Evolutionary conservation across 2,113 vertebrate species (phyloP).

Genomic region (Plestiodon gilberti): DNA sequence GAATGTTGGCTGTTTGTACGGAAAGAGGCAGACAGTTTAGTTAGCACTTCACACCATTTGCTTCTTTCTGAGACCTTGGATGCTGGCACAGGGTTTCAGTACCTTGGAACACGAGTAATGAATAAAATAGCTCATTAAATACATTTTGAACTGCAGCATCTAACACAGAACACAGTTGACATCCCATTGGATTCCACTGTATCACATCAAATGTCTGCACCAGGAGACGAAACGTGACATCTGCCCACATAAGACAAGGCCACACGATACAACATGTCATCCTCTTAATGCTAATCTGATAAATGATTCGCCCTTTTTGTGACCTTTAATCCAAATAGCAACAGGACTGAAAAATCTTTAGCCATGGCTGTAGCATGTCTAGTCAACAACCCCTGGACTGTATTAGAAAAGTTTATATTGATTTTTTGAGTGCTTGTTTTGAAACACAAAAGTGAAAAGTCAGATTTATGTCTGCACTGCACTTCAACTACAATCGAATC

Average conservation of each 20-base stretch:
- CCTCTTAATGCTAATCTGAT: slow-evolving; percentile 52
- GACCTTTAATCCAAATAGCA: background rate
- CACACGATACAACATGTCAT: slow-evolving; percentile 33
- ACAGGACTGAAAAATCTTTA: background rate
- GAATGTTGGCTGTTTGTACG: background rate
- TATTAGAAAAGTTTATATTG: background rate
- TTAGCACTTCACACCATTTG: background rate
- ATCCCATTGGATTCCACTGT: slow-evolving; percentile 47
- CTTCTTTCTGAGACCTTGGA: background rate
- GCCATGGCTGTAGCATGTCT: slow-evolving; percentile 24
- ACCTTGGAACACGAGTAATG: slow-evolving; percentile 1
- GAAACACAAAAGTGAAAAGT: background rate
- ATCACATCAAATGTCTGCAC: slow-evolving; percentile 42
- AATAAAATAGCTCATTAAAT: slow-evolving; percentile 42
- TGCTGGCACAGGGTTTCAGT: slow-evolving; percentile 27
- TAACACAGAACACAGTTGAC: slow-evolving; percentile 37
- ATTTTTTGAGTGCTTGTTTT: background rate
- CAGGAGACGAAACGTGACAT: slow-evolving; percentile 52
- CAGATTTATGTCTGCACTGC: background rate
- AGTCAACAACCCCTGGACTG: background rate
- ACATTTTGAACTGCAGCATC: slow-evolving; percentile 53
- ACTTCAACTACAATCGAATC: background rate
- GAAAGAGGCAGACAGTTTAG: background rate
- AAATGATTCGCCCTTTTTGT: slow-evolving; percentile 46
- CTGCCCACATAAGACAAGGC: slow-evolving; percentile 38